A percentile compares a stretch with the other conserved stretches of the same genome.
These are phyloP conservation scores for Tetheella fluctuosa DNA, from an alignment of 2,888 invertebrate species.

Conservation along the genomic window DNA sequence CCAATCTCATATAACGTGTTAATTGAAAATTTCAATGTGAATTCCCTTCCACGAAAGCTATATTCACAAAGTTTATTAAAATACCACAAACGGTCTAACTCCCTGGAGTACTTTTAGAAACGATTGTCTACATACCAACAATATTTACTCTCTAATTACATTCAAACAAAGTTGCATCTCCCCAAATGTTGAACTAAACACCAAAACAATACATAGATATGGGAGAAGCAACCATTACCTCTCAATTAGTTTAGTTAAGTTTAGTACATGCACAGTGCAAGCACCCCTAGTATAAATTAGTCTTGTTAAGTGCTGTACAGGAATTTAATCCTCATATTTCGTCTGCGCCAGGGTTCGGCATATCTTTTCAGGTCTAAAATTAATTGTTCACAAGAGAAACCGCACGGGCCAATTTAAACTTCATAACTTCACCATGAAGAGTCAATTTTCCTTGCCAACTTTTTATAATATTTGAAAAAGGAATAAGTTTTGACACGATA, in stretches of 20 bases:
- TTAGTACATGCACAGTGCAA: constrained; percentile 56
- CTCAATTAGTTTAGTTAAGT: constrained; percentile 80
- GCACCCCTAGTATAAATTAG: constrained; percentile 78
- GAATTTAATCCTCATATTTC: constrained; percentile 84
- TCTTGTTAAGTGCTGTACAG: constrained; percentile 82
- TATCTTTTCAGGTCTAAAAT: constrained; percentile 78
- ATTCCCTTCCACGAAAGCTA: background rate
- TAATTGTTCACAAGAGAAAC: constrained; percentile 53
- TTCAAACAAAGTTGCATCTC: constrained; percentile 1
- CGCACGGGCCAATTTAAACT: constrained; percentile 51
- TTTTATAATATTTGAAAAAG: constrained; percentile 9
- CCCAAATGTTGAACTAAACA: constrained; percentile 20
- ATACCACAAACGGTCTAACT: background rate
- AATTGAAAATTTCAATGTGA: background rate
- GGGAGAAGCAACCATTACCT: constrained; percentile 68
- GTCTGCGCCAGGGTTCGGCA: constrained; percentile 76
- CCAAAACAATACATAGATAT: constrained; percentile 52
- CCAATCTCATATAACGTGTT: background rate
- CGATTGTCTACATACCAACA: background rate
- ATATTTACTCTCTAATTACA: background rate
- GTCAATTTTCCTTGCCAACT: constrained; percentile 45
- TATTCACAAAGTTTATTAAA: background rate
- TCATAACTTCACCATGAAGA: constrained; percentile 37
- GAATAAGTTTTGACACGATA: background rate
- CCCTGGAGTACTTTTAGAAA: background rate